phyloP scores from a whole-genome alignment of 2,888 invertebrate genomes.

The Agonopterix arenella region DNA sequence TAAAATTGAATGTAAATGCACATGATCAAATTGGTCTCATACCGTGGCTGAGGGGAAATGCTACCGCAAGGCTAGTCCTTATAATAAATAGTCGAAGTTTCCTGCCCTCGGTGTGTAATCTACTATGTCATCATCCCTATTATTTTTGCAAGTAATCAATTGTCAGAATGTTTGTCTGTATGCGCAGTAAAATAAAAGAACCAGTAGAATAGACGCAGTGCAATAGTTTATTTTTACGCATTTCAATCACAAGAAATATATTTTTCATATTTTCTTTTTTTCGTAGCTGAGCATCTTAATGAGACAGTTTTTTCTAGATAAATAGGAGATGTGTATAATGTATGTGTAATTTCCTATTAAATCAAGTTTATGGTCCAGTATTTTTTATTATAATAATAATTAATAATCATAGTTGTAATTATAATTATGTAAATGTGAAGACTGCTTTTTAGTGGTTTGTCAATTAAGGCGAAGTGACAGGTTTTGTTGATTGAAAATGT shows the following conservation, averaged over 20 bases:
- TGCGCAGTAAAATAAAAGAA: not conserved
- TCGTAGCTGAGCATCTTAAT: conserved; percentile 11
- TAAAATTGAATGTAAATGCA: too few relatives aligned
- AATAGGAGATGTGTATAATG: conserved; percentile 14
- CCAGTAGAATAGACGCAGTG: conserved; percentile 12
- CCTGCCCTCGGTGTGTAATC: too few relatives aligned
- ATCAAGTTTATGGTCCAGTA: conserved; percentile 71
- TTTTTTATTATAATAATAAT: conserved; percentile 52
- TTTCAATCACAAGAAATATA: conserved; percentile 12
- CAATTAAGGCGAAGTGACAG: conserved; percentile 47
- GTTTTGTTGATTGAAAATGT: not conserved
- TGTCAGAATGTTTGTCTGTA: too few relatives aligned
- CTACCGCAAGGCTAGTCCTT: too few relatives aligned
- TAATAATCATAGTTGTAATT: conserved; percentile 24
- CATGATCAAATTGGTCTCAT: too few relatives aligned
- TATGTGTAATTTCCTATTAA: conserved; percentile 62
- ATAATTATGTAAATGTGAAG: conserved; percentile 49
- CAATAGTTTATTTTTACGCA: conserved; percentile 19
- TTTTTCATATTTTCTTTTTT: conserved; percentile 13
- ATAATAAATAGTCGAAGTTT: too few relatives aligned
- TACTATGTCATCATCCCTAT: too few relatives aligned
- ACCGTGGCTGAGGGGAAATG: too few relatives aligned
- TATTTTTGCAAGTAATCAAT: too few relatives aligned
- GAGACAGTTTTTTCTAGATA: conserved; percentile 13
- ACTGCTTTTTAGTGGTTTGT: conserved; percentile 69